phyloP scores from a whole-genome alignment of 2,888 invertebrate species.

The Chloroclysta siterata region DNA sequence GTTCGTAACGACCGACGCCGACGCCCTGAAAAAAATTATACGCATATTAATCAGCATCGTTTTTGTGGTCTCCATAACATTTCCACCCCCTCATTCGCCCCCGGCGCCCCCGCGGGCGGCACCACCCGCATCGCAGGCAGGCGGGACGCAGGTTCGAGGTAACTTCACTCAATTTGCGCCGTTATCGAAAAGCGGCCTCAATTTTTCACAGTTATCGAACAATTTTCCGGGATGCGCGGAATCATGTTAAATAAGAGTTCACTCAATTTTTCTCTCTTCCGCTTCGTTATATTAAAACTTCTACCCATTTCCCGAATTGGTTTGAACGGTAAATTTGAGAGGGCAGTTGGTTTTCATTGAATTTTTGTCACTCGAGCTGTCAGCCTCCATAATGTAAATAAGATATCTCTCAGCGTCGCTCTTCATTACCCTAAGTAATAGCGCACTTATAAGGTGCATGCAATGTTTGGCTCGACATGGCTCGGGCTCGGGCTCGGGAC shows the following conservation, averaged over 20 bases:
- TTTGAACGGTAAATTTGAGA: not conserved
- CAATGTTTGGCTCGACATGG: not conserved
- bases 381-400: too few species aligned
- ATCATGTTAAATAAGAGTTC: constrained; percentile 71
- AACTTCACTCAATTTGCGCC: constrained; percentile 77
- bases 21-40: constrained; percentile 27
- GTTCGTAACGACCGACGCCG: constrained; percentile 13
- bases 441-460: not conserved
- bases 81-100: constrained; percentile 29
- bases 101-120: constrained; percentile 22
- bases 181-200: constrained; percentile 68
- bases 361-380: too few species aligned
- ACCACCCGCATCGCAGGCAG: constrained; percentile 17
- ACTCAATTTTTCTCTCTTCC: constrained; percentile 50
- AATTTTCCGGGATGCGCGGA: constrained; percentile 54
- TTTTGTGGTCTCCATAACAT: constrained; percentile 39
- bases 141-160: constrained; percentile 50
- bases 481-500: too few species aligned
- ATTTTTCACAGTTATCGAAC: constrained; percentile 81
- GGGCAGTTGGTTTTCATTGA: not conserved
- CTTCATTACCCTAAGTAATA: too few species aligned
- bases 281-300: constrained; percentile 29
- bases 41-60: constrained; percentile 48
- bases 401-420: too few species aligned
- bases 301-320: not conserved